Base-by-base conservation (phyloP, 2,888 invertebrate species). In the Idaea biselata region DNA sequence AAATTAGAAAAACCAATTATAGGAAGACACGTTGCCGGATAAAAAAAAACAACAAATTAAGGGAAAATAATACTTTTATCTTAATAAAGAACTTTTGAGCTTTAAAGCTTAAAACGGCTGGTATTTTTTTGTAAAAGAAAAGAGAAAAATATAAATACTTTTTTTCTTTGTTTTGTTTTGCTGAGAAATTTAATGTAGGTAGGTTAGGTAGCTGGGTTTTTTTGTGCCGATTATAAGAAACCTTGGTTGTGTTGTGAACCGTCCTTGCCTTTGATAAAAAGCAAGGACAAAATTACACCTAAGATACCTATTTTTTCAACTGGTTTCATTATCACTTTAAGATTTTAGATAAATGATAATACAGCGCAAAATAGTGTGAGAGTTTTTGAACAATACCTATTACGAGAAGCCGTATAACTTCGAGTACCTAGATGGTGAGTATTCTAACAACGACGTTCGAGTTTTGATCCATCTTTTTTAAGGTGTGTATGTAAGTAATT, bases 1-100 rank as follows among this genome's bases (percentile, higher is more conserved):
- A 70, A 72, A 72, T 70, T 68, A 70, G 56, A 63, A 63, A 68
- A 72, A 70, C 69, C 70, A 72, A 72, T 72, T 70, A 72, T 65
- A 69, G 61, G 62, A 66, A 57, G 67, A 72, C 70, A 68, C 68
- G 68, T 68, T 67, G 60, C 60, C 63, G 65, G 64, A 58, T 18
- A 25, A 65, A 33, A 64, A 67, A 67, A 61, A 68, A 63, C 68
- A 71, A 71, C 68, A 71, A 70, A 67, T 67, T 69, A 67, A 69
- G 56, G 56, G 56, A 14, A 44, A 44, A 44, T 14, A n/a, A 44
- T 44, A 44, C 44, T 44, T 44, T 44, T 44, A 44, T 44, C 44
- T 44, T 44, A 44, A 44, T 44, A 44, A 14, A 14, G 44, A 33
- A 44, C 44, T 8, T 44, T 44, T 14, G 14, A 44, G 44, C 14